Evolutionary conservation across 2,113 vertebrate genomes (phyloP), one percentile per base, ranked within the genome.

Genomic region (Isichthys henryi): DNA sequence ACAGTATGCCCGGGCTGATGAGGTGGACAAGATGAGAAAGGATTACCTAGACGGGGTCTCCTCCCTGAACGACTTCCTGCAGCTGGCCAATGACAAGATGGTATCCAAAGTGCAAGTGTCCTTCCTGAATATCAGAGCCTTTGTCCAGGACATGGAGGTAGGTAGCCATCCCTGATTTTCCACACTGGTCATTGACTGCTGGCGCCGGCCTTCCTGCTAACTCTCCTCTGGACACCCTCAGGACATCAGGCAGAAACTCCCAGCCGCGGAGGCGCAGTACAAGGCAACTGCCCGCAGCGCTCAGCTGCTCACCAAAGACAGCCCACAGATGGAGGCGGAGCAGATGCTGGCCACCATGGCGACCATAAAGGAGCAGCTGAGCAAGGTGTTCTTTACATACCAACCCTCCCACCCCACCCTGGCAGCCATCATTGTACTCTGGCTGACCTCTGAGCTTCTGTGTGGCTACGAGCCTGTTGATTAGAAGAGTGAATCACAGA

Each of bases 61-160:
- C 10, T 74, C 93, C 82, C 92, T 99, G 50, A 96, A 96, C 91
- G 94, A 94, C 90, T 98, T 99, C 92, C 94, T 97, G 92, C 94
- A 97, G 8, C 94, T 94, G 89, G 97, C 96, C 50, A 97, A 96
- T 10, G 92, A 91, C 21, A 99, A 97, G 92, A 93, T 98, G 91
- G 96, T 91, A 45, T 91, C 94, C 13, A 94, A 96, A 21, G 90
- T 98, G 43, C 97, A 97, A 92, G 93, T 99, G 91, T 97, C 97
- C 86, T 97, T 98, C 88, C 93, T 96, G 49, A 97, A 96, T 90
- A 94, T 98, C 49, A 96, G 96, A 93, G 92, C 91, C 83, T 96
- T 98, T 92, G 93, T 97, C 86, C 97, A 97, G 93, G 97, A 98
- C 87, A 95, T 98, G 91, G 97, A 99, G 97, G 98, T 97, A 94